Base-by-base conservation (phyloP, 1,140 invertebrate species). In the Hetaerina americana region DNA sequence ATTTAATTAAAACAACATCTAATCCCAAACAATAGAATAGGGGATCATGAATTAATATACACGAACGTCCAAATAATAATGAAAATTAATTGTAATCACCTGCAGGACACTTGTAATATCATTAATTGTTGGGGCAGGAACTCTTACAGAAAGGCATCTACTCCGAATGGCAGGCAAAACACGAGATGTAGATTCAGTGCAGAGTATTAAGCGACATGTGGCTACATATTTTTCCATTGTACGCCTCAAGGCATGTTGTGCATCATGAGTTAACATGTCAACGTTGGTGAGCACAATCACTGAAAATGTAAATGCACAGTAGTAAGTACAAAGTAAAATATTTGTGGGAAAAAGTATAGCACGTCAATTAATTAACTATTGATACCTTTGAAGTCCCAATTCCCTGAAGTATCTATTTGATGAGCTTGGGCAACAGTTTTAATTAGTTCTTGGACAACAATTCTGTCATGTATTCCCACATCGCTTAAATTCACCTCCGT, bases 201-300 rank as follows among this genome's bases (percentile, higher is more conserved):
- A 95, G 0, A 99, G 84, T 78, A 99, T 97, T 0, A 99, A 82
- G 27, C 98, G 88, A 82, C 98, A 99, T 8, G 95, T 97, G 18
- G 88, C 83, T 73, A 97, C 92, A 81, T 99, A 99, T 78, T 99
- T 99, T 81, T 99, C 98, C 97, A 99, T 99, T 0, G 98, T 99
- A 72, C 98, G 85, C 76, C 98, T 87, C 66, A 99, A 81, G 0
- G 96, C 97, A 82, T 99, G 96, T 80, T 99, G 98, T 0, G 98
- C 98, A 84, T 99, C 97, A 80, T 94, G 96, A 0, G 95, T 95
- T n/a, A 99, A 82, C 70, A 92, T 89, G 81, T 99, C 97, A 0
- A 97, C 97, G 81, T 99, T 97, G 73, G 92, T 95, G 40, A 99
- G 80, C 5, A 99, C 86, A 18, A 99, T 91, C 31, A 99, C 95